Percentiles rank a stretch among this genome's conserved stretches.
Conservation (phyloP, 2,113 vertebrate species). For the Oenanthe oenanthe region DNA sequence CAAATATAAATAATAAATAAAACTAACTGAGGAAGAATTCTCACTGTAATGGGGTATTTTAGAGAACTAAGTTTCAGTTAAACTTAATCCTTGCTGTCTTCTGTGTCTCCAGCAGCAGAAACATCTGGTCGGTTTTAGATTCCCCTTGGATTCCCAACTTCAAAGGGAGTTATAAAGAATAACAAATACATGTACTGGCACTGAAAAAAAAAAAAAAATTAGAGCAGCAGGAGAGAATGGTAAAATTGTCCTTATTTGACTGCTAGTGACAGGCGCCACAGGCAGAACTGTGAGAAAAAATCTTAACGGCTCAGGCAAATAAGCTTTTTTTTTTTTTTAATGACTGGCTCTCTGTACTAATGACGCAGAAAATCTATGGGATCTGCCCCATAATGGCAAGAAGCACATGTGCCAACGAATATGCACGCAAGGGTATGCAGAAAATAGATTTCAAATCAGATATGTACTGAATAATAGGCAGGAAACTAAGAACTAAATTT, state of each 20-base stretch:
- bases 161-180: conserved; percentile 86
- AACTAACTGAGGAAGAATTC: conserved; percentile 61
- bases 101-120: conserved; percentile 77
- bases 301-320: conserved; percentile 72
- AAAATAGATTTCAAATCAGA: conserved; percentile 53
- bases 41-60: conserved; percentile 62
- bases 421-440: conserved; percentile 13
- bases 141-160: conserved; percentile 86
- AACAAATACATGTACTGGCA: conserved; percentile 85
- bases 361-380: conserved; percentile 61
- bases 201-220: conserved; percentile 73
- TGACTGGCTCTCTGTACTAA: conserved; percentile 53
- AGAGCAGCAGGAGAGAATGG: conserved; percentile 82
- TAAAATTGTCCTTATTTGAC: conserved; percentile 87
- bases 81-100: conserved; percentile 79
- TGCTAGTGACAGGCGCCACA: conserved; percentile 81
- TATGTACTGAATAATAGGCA: conserved; percentile 27
- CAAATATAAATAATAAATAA: conserved; percentile 75
- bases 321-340: conserved; percentile 54
- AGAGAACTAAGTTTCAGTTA: conserved; percentile 75
- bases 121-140: conserved; percentile 86
- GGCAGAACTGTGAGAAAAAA: conserved; percentile 77
- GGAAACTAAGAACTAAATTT: conserved; percentile 38
- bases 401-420: conserved; percentile 22
- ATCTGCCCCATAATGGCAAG: conserved; percentile 39